These are phyloP conservation scores for Linnaemya tessellans DNA, from an alignment of 2,888 invertebrate species.

Conservation along the genomic window DNA sequence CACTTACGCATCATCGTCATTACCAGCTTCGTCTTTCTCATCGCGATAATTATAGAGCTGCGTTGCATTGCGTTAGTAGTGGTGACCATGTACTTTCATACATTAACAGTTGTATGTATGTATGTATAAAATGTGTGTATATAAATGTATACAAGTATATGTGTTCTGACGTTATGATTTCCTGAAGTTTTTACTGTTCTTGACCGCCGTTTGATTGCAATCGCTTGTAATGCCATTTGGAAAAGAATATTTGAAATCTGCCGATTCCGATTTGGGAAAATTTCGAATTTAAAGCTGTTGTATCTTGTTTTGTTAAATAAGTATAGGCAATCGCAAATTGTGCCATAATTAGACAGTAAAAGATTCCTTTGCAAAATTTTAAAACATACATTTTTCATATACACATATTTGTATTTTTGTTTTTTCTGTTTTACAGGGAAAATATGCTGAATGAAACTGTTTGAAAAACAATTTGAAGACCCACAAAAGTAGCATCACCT, in stretches of 20 bases:
- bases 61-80: not conserved
- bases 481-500: too few relatives aligned
- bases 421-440: too few relatives aligned
- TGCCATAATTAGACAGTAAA: too few relatives aligned
- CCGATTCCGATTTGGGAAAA: not conserved
- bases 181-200: slow-evolving; percentile 9
- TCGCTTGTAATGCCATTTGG: slow-evolving; percentile 54
- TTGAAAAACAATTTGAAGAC: too few relatives aligned
- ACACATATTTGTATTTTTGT: too few relatives aligned
- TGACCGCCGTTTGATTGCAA: slow-evolving; percentile 17
- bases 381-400: too few relatives aligned
- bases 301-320: not conserved
- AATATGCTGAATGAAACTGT: too few relatives aligned
- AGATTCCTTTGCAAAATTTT: too few relatives aligned
- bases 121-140: too few relatives aligned
- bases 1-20: slow-evolving; percentile 60
- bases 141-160: too few relatives aligned
- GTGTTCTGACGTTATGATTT: not conserved
- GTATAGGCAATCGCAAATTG: not conserved
- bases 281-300: not conserved
- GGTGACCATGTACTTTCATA: not conserved
- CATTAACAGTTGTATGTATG: not conserved
- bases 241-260: slow-evolving; percentile 24
- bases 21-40: slow-evolving; percentile 16
- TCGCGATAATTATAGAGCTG: slow-evolving; percentile 18